Evolutionary conservation across 2,113 vertebrate genomes (phyloP).

Genomic region (Galemys pyrenaicus): DNA sequence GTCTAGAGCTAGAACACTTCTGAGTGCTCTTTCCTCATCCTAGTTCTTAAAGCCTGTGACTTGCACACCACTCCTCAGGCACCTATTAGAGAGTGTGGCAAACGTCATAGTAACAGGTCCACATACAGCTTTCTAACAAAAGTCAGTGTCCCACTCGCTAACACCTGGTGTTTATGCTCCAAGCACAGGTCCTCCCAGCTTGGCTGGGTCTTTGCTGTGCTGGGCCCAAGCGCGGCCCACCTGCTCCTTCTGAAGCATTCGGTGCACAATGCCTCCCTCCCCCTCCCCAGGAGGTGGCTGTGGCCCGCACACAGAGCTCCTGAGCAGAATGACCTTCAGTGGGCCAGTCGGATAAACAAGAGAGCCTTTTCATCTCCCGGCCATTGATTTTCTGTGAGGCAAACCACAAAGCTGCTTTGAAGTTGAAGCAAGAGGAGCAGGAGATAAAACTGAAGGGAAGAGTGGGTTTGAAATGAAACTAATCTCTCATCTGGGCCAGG

Average conservation of each 20-base stretch:
- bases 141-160: neutral
- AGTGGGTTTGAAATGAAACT: neutral
- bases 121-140: neutral
- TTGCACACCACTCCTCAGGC: neutral
- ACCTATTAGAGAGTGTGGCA: neutral
- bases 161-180: neutral
- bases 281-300: neutral
- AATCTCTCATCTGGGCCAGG: slow-evolving; percentile 12
- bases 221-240: neutral
- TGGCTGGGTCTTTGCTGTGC: neutral
- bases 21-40: neutral
- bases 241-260: neutral
- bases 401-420: slow-evolving; percentile 62
- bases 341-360: slow-evolving; percentile 14
- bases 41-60: neutral
- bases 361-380: slow-evolving; percentile 61
- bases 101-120: neutral
- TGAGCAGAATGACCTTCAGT: slow-evolving; percentile 58
- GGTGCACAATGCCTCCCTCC: neutral
- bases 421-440: slow-evolving; percentile 14
- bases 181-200: neutral
- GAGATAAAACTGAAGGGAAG: slow-evolving; percentile 57
- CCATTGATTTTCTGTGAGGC: slow-evolving; percentile 52
- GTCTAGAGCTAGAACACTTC: neutral
- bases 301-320: neutral